Evolutionary conservation across 92 coral and sea anemone genomes (phyloP), one percentile per base, ranked within the genome.

Genomic region (Umimayanthus chanpuru): DNA sequence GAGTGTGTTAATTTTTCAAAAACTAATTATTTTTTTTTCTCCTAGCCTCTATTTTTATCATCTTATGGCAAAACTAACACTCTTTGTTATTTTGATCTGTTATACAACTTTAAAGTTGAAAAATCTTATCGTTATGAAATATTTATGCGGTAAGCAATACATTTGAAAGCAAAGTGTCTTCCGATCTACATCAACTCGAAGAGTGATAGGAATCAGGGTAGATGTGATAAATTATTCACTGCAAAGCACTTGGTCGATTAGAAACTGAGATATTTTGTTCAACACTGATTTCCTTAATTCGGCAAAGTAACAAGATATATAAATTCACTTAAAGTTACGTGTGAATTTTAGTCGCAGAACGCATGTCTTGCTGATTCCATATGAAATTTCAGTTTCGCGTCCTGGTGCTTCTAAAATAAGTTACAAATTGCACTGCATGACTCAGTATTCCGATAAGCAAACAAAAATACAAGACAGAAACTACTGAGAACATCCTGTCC

Each of bases 371-470:
- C 53, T 43, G 44, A 75, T 75, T 23, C 8, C 79, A 32, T 39
- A 29, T 75, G 53, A 75, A 75, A 75, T 36, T 36, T 39, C 25
- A 43, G 47, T n/a, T 20, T 23, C 7, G 76, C 50, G n/a, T 40
- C 61, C 49, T 38, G 76, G 76, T 39, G 86, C 39, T 68, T 32
- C 36, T 4, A 36, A 40, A 81, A 81, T 41, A 64, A 64, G 36
- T 56, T 28, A 53, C 36, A 80, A 56, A 58, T 56, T 80, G 85
- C 85, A 32, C 72, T 80, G 85, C 50, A 38, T 64, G 85, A 65
- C 20, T 21, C n/a, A n/a, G n/a, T n/a, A 43, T 14, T 23, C 18
- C 30, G 43, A 64, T 65, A 23, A 40, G 55, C 6, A 9, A 81
- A 39, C 32, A 9, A 64, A 21, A 64, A 39, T 3, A 61, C 68